phyloP scores from a whole-genome alignment of 2,113 vertebrate species.

The Lagopus leucura region DNA sequence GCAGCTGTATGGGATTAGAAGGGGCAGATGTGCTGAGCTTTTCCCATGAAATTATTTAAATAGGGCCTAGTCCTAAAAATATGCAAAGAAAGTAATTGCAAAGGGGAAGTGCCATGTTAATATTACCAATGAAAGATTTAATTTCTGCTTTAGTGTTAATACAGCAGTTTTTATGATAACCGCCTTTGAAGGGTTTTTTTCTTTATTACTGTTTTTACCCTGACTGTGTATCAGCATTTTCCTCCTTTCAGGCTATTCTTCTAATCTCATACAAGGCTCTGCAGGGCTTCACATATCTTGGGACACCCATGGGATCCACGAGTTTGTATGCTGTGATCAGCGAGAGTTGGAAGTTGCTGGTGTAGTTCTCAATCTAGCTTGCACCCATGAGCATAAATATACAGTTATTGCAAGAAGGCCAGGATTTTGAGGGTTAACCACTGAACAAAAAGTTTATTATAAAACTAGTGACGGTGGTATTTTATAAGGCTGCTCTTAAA shows the following conservation, averaged over 20 bases:
- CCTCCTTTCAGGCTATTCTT: not conserved
- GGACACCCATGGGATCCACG: not conserved
- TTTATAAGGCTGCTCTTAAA: fast-evolving
- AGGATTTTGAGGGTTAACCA: fast-evolving
- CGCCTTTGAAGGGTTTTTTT: not conserved
- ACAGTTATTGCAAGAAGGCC: fast-evolving
- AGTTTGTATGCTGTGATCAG: not conserved
- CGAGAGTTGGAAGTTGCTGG: fast-evolving
- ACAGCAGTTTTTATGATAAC: fast-evolving
- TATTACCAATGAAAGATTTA: fast-evolving
- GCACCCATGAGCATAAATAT: fast-evolving
- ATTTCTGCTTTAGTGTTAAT: fast-evolving
- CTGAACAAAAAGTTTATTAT: not conserved
- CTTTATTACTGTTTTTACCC: not conserved
- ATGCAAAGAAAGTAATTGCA: not conserved
- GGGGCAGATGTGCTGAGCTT: not conserved
- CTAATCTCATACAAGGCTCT: fast-evolving
- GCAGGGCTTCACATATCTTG: not conserved
- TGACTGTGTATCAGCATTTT: fast-evolving
- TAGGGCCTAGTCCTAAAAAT: not conserved
- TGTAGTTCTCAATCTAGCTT: not conserved
- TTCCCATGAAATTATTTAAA: not conserved
- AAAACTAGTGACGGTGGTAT: fast-evolving
- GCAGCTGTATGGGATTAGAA: not conserved
- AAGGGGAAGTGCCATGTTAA: not conserved